Conservation (phyloP, 2,113 vertebrate species). For the Sialia sialis region DNA sequence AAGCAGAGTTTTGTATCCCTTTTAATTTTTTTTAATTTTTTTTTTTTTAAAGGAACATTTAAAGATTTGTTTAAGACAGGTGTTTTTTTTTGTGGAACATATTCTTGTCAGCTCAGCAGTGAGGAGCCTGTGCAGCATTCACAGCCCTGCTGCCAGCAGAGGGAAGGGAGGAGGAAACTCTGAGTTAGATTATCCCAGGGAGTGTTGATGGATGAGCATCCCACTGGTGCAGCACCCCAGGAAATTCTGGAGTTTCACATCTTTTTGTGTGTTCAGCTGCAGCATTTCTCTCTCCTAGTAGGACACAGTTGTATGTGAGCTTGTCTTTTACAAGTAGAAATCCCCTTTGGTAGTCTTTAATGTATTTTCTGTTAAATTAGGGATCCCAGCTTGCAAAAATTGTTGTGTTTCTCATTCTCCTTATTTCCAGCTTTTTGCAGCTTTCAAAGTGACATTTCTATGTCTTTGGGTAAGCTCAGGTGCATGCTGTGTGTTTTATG, state of each 20-base stretch:
- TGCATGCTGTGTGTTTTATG: neutral
- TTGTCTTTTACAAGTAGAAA: neutral
- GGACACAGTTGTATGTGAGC: neutral
- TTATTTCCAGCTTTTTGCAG: neutral
- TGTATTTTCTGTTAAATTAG: neutral
- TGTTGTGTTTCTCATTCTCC: neutral
- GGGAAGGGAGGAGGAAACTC: neutral
- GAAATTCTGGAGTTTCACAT: neutral
- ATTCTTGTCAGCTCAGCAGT: neutral
- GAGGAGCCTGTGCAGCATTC: neutral
- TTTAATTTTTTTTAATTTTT: too few species aligned
- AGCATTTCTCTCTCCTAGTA: neutral
- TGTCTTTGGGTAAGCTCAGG: neutral
- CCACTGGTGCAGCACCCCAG: neutral
- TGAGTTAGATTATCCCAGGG: neutral
- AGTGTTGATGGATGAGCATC: neutral
- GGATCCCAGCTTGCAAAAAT: neutral
- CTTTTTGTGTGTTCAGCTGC: neutral
- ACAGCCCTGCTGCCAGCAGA: neutral
- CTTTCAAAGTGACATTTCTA: neutral
- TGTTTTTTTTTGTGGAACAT: neutral
- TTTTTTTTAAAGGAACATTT: neutral
- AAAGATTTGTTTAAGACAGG: neutral
- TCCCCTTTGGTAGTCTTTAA: neutral
- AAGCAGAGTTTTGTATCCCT: neutral